Conservation (phyloP, 2,888 invertebrate species). For the Drosophila borborema region DNA sequence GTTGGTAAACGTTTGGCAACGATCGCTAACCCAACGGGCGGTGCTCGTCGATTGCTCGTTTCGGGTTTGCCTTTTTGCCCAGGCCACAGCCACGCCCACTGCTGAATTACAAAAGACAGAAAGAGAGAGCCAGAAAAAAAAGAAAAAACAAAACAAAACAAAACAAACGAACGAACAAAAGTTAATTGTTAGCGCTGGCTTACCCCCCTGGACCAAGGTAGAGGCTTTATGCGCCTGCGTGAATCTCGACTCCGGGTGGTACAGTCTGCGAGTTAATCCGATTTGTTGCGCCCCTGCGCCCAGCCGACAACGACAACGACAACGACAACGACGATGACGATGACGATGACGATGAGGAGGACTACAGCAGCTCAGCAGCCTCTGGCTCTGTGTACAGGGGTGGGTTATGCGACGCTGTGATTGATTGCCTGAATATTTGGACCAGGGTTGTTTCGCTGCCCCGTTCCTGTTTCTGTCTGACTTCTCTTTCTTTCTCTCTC, state of each 20-base stretch:
- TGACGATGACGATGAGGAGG: neutral
- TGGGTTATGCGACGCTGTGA: conserved; percentile 76
- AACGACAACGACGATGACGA: neutral
- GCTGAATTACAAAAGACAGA: neutral
- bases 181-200: conserved; percentile 70
- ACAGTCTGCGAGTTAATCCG: conserved; percentile 77
- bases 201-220: conserved; percentile 38
- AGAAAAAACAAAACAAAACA: neutral
- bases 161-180: conserved; percentile 47
- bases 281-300: conserved; percentile 71
- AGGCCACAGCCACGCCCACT: conserved; percentile 63
- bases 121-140: neutral
- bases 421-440: conserved; percentile 69
- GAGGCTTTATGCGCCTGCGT: conserved; percentile 66
- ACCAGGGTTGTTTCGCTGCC: conserved; percentile 56
- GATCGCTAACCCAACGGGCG: conserved; percentile 49
- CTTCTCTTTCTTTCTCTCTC: neutral
- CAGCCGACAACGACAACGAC: neutral
- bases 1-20: conserved; percentile 44
- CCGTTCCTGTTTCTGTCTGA: conserved; percentile 6
- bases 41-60: conserved; percentile 60
- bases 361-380: neutral
- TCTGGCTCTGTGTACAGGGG: conserved; percentile 39
- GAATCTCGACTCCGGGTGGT: conserved; percentile 61
- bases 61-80: conserved; percentile 48